Evolutionary conservation across 2,888 invertebrate species (phyloP).

Genomic region (Xiphydria camelus): DNA sequence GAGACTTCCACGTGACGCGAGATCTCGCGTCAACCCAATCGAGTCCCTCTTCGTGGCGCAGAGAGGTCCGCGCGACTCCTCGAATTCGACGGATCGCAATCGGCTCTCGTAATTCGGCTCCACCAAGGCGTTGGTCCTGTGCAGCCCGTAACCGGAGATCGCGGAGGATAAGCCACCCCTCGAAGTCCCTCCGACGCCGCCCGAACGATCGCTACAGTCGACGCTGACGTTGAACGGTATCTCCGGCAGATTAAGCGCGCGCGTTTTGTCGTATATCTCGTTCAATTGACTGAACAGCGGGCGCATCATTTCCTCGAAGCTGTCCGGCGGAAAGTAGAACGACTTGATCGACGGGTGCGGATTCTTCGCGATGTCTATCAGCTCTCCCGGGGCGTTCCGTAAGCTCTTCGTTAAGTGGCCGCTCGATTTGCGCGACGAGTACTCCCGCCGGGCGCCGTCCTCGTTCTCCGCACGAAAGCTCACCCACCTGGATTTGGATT

Average conservation of each 20-base stretch:
- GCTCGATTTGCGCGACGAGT: background rate
- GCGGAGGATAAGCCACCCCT: constrained; percentile 9
- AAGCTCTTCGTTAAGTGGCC: background rate
- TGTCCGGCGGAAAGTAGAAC: constrained; percentile 31
- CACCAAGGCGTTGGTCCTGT: constrained; percentile 14
- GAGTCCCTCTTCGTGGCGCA: too few relatives aligned
- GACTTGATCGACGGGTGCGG: constrained; percentile 34
- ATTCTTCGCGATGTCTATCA: constrained; percentile 33
- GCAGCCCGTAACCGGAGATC: constrained; percentile 21
- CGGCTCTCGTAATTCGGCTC: too few relatives aligned
- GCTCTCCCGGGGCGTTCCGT: constrained; percentile 13
- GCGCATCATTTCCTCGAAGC: constrained; percentile 35
- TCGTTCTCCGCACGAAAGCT: background rate
- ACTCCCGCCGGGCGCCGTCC: too few relatives aligned
- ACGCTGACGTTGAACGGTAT: constrained; percentile 5
- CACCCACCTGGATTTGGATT: background rate
- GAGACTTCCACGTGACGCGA: too few relatives aligned
- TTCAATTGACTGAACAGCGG: constrained; percentile 33
- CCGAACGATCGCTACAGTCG: too few relatives aligned
- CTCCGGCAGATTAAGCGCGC: constrained; percentile 26
- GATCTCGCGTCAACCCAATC: too few relatives aligned
- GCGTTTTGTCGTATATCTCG: constrained; percentile 30
- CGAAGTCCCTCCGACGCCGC: too few relatives aligned
- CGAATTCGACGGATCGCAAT: too few relatives aligned
- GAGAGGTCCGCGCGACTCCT: too few relatives aligned